These are phyloP conservation scores for Eupithecia insigniata DNA, from an alignment of 2,888 invertebrate genomes.

Conservation along the genomic window DNA sequence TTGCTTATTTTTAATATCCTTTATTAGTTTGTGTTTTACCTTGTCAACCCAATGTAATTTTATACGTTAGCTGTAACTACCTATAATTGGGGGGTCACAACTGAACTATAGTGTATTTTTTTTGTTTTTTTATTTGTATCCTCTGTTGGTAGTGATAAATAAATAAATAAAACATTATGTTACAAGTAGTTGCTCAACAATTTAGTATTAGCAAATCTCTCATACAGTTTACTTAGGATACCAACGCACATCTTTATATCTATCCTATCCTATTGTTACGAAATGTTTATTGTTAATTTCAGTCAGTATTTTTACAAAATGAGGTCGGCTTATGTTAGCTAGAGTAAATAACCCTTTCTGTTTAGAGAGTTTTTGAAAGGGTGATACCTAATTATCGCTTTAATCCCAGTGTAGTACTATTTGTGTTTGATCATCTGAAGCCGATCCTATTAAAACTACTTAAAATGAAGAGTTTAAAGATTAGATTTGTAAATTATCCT, in stretches of 20 bases:
- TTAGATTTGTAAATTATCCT: neutral
- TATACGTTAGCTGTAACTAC: too few relatives aligned
- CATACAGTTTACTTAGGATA: neutral
- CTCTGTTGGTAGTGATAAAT: too few relatives aligned
- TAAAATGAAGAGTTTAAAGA: too few relatives aligned
- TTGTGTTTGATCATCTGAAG: neutral
- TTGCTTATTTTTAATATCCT: too few relatives aligned
- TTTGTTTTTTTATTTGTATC: too few relatives aligned
- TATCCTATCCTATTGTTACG: neutral
- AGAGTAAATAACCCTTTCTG: neutral
- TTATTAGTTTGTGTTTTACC: too few relatives aligned
- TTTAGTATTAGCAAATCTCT: neutral
- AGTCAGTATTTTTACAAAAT: neutral
- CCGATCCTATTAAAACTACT: neutral
- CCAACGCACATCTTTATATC: neutral
- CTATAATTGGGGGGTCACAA: too few relatives aligned
- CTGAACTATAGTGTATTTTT: too few relatives aligned
- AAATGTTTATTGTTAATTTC: slow-evolving; percentile 1
- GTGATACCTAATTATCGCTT: neutral
- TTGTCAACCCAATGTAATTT: too few relatives aligned
- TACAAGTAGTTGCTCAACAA: neutral
- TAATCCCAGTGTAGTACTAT: neutral
- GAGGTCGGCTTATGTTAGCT: neutral
- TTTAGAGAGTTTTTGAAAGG: neutral
- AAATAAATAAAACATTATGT: neutral